These are phyloP conservation scores for Lithophane ornitopus DNA, from an alignment of 2,888 invertebrate genomes.

Conservation along the genomic window DNA sequence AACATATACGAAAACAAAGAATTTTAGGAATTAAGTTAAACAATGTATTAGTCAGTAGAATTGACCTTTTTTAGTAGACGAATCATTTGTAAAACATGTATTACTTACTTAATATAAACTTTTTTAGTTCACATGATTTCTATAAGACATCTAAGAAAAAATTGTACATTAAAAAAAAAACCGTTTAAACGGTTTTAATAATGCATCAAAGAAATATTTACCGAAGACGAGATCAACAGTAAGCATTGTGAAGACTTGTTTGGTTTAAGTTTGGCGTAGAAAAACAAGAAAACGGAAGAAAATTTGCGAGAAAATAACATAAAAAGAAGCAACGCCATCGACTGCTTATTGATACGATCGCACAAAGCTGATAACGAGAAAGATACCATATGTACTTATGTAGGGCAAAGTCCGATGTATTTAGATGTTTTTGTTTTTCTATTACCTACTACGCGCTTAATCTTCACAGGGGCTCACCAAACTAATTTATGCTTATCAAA, in stretches of 20 bases:
- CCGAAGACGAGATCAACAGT: constrained; percentile 26
- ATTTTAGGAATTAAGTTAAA: constrained; percentile 2
- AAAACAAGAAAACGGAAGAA: constrained; percentile 37
- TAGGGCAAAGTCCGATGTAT: neutral
- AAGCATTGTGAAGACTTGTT: constrained; percentile 9
- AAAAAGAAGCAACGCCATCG: constrained; percentile 34
- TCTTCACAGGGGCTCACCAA: constrained; percentile 5
- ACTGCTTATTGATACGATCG: constrained; percentile 45
- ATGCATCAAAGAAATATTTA: constrained; percentile 26
- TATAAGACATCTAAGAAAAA: neutral
- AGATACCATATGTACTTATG: neutral
- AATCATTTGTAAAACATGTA: neutral
- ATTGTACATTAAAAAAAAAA: neutral
- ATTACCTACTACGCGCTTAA: neutral
- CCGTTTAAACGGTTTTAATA: neutral
- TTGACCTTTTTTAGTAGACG: neutral
- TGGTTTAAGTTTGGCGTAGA: constrained; percentile 2
- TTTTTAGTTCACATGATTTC: neutral
- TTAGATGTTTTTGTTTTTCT: constrained; percentile 1
- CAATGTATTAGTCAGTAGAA: too few relatives aligned
- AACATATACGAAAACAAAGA: neutral
- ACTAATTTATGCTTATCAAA: constrained; percentile 3
- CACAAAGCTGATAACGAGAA: constrained; percentile 26
- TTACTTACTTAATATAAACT: neutral
- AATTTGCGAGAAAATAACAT: constrained; percentile 39